Percentiles rank a stretch among this genome's conserved stretches.
These are phyloP conservation scores for Parapristionchus giblindavisi DNA, from an alignment of 2,888 invertebrate species.

Conservation along the genomic window DNA sequence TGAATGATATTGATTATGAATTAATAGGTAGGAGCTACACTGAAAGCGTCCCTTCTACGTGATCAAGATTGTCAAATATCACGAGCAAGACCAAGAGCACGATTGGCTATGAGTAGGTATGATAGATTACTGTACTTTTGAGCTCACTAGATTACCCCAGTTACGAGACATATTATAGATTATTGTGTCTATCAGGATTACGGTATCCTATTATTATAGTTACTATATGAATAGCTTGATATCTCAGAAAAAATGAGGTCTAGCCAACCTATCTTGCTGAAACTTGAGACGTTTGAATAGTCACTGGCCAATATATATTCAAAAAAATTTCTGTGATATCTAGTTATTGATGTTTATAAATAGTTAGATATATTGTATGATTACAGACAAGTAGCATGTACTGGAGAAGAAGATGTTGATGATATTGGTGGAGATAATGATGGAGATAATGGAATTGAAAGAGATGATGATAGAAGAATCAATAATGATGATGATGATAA, in stretches of 20 bases:
- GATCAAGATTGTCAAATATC: constrained; percentile 30
- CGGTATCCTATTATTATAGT: background rate
- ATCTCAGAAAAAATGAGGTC: too few relatives aligned
- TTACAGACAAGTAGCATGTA: constrained; percentile 37
- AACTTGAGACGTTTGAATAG: background rate
- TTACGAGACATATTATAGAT: too few relatives aligned
- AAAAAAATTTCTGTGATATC: background rate
- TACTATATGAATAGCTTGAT: too few relatives aligned
- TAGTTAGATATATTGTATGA: background rate
- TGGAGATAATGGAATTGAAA: constrained; percentile 16
- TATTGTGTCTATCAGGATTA: too few relatives aligned
- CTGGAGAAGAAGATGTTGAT: constrained; percentile 33
- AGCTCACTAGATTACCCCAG: too few relatives aligned
- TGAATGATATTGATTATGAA: background rate
- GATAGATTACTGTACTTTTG: too few relatives aligned
- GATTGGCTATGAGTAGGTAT: constrained; percentile 34
- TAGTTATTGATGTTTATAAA: background rate
- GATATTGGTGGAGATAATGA: constrained; percentile 21
- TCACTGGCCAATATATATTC: background rate
- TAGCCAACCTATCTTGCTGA: background rate
- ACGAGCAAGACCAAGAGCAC: constrained; percentile 22
- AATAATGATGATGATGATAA: background rate
- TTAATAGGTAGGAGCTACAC: background rate
- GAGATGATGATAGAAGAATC: too few relatives aligned
- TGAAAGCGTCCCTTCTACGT: constrained; percentile 33